Evolutionary conservation across 1,140 invertebrate species (phyloP).

Genomic region (Triops longicaudatus): DNA sequence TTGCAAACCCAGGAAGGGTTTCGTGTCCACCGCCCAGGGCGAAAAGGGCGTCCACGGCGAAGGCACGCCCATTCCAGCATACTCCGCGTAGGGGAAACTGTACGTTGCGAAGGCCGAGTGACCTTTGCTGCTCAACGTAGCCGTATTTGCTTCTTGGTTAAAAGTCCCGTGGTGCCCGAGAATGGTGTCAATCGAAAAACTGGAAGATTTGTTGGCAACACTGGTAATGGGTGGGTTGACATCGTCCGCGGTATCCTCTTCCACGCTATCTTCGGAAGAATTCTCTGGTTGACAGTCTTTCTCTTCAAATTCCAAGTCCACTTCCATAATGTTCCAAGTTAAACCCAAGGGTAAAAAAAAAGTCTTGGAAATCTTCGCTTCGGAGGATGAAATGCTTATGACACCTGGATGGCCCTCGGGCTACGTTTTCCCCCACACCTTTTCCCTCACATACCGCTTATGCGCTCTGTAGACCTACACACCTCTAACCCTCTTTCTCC

Average conservation of each 20-base stretch:
- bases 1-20: background rate
- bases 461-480: conserved; percentile 8
- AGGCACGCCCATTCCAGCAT: background rate
- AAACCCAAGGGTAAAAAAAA: background rate
- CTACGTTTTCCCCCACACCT: background rate
- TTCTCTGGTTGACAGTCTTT: background rate
- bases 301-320: background rate
- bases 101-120: background rate
- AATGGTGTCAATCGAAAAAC: background rate
- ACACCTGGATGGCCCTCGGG: background rate
- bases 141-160: background rate
- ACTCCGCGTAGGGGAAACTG: background rate
- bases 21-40: background rate
- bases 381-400: conserved; percentile 11
- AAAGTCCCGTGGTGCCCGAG: background rate
- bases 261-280: background rate
- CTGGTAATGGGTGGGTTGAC: background rate
- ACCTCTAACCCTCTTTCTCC: background rate
- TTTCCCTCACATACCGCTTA: background rate
- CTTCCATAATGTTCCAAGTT: background rate
- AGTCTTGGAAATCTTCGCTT: background rate
- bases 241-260: background rate
- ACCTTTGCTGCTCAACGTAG: background rate
- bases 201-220: background rate
- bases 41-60: background rate